Evolutionary conservation across 92 coral and sea anemone species (phyloP).

Genomic region (Heliopora coerulea): DNA sequence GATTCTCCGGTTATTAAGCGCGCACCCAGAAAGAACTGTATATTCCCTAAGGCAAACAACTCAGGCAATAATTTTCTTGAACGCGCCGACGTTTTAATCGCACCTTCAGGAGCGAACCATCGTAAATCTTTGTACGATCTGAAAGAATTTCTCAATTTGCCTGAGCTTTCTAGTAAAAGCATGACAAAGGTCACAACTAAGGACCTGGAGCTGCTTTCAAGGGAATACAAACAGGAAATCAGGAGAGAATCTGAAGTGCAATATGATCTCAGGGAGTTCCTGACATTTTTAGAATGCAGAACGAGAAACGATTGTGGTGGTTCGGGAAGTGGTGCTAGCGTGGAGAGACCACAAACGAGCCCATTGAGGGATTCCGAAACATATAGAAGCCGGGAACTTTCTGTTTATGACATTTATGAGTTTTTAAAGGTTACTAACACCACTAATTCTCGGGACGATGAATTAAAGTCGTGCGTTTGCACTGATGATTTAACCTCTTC

Average conservation of each 20-base stretch:
- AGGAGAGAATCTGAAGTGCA: background rate
- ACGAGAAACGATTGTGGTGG: background rate
- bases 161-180: background rate
- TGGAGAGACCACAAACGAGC: background rate
- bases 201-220: conserved; percentile 2
- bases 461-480: too few relatives aligned
- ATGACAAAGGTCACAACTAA: background rate
- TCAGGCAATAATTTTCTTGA: conserved; percentile 2
- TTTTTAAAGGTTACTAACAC: background rate
- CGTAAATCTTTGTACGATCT: conserved; percentile 25
- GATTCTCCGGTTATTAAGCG: conserved; percentile 3
- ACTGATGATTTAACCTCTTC: background rate
- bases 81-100: background rate
- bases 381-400: conserved; percentile 7
- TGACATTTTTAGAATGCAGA: conserved; percentile 1
- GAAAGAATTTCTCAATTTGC: conserved; percentile 9
- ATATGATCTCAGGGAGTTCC: conserved; percentile 17
- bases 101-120: background rate
- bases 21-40: background rate
- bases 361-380: background rate
- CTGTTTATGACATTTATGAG: conserved; percentile 33
- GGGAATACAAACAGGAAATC: background rate
- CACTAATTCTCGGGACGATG: background rate
- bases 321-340: conserved; percentile 1
- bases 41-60: conserved; percentile 12